Base-by-base conservation (phyloP, 2,113 vertebrate genomes). In the Siphamia tubifer region DNA sequence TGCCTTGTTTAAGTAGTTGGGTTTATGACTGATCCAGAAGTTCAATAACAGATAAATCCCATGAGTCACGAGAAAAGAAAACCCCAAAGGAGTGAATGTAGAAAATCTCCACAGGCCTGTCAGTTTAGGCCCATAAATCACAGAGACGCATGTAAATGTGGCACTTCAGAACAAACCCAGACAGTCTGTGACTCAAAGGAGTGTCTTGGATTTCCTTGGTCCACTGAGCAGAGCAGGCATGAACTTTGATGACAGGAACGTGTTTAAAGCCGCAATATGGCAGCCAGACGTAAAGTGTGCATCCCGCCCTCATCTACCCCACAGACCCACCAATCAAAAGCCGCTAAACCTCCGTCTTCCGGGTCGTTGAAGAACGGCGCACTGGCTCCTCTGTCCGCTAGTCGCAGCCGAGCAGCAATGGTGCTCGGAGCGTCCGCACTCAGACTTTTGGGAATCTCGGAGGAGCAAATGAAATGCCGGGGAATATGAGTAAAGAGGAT, bases 401-500 rank as follows among this genome's bases (percentile, higher is more conserved):
- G 85, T 80, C 62, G 47, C 69, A 68, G 70, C 56, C 60, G 28
- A 13, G 83, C 70, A 80, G 86, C 84, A 38, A 92, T 91, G 92
- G 79, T 90, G 89, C 68, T 74, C 65, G 83, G 83, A 82, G 74
- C 44, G 55, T 54, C 66, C 55, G 55, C 15, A 56, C 66, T 27
- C 66, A 67, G 51, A 54, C 74, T 48, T 58, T 77, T 30, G 71
- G 79, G 68, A 57, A 20, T 57, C 23, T 31, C 43, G 34, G 69
- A 69, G 72, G 75, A 64, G 32, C 64, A n/a, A 2, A 54, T 77
- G 63, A 69, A 9, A 85, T 84, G 87, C 73, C 81, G 23, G 82
- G 77, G 82, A 92, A 64, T 15, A 91, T 92, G 92, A 91, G 84
- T 79, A 88, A 91, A 74, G 88, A 78, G 79, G 88, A 81, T 9